Conservation (phyloP, 1,140 invertebrate genomes). For the Fopius arisanus region DNA sequence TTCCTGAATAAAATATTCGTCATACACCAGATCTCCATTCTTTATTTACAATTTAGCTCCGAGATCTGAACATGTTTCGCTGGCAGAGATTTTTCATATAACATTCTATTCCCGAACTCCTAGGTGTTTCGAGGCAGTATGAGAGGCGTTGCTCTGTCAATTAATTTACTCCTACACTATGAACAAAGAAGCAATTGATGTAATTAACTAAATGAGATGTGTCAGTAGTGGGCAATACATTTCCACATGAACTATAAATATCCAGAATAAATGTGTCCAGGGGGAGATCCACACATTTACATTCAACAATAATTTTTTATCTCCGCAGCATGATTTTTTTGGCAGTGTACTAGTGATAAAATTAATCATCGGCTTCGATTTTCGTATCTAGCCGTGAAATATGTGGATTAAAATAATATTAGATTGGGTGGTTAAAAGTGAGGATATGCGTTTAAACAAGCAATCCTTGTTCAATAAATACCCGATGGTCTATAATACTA, state of each 20-base stretch:
- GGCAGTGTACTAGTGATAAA: slow-evolving; percentile 1
- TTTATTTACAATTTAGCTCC: background rate
- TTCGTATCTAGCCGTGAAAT: background rate
- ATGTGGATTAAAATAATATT: background rate
- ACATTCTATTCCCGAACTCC: background rate
- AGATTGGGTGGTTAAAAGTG: background rate
- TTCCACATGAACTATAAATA: background rate
- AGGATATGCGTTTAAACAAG: background rate
- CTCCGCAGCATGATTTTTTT: background rate
- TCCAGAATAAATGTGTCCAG: no score
- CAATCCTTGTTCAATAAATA: background rate
- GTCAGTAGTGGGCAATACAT: background rate
- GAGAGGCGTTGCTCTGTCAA: background rate
- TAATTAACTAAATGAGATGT: background rate
- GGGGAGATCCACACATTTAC: background rate
- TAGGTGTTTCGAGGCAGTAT: background rate
- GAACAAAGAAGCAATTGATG: background rate
- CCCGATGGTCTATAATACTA: background rate
- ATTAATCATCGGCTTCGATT: background rate
- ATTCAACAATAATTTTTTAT: background rate
- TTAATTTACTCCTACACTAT: background rate
- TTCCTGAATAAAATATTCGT: background rate
- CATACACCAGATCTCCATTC: background rate
- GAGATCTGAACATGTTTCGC: background rate
- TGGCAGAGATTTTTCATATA: background rate